Percentiles rank a stretch among this genome's conserved stretches.
Evolutionary conservation across 2,888 invertebrate genomes (phyloP).

Genomic region (Lymantria dispar): DNA sequence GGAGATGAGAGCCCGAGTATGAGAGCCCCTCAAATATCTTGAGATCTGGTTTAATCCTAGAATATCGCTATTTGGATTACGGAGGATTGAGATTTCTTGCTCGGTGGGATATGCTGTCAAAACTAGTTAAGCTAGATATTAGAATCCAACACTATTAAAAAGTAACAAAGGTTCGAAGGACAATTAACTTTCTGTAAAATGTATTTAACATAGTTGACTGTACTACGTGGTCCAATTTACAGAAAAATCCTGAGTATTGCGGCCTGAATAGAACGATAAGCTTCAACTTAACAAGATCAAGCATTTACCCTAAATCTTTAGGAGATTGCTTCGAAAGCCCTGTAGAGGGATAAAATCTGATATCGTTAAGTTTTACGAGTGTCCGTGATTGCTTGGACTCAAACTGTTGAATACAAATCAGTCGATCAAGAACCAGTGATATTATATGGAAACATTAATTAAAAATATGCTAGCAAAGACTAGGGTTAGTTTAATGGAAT

Average conservation of each 20-base stretch:
- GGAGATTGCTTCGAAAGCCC: conserved; percentile 43
- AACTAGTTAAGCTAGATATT: no score
- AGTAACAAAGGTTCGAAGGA: no score
- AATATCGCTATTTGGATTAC: no score
- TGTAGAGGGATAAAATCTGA: conserved; percentile 42
- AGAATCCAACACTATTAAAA: no score
- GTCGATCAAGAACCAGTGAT: conserved; percentile 28
- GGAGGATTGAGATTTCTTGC: no score
- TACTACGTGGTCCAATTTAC: conserved; percentile 6
- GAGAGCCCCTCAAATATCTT: no score
- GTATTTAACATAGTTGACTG: neutral
- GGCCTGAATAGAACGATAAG: conserved; percentile 33
- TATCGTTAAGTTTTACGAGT: conserved; percentile 49
- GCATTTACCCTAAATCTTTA: conserved; percentile 33
- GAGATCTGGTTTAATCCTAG: no score
- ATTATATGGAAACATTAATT: neutral
- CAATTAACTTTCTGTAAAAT: neutral
- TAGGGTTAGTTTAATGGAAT: no score
- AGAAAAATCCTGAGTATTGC: conserved; percentile 19
- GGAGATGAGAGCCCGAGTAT: no score
- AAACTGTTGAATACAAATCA: conserved; percentile 33
- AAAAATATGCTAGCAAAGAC: no score
- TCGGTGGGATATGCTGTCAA: no score
- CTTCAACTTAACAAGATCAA: conserved; percentile 37
- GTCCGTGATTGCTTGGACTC: conserved; percentile 40